Evolutionary conservation across 1,140 invertebrate genomes (phyloP).

Genomic region (Asbolus verrucosus): DNA sequence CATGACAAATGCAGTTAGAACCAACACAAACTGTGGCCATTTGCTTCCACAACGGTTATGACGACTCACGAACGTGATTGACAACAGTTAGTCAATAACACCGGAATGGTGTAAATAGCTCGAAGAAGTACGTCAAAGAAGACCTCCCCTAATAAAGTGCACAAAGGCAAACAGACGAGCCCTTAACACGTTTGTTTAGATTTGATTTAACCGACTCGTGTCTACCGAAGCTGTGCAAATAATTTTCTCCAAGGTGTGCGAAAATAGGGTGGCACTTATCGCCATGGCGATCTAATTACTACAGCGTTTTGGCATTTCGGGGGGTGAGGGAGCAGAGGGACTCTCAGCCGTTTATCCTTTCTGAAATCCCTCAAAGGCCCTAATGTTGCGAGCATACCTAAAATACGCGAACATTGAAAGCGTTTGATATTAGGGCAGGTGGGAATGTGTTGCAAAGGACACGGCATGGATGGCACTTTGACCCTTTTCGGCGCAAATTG

Average conservation of each 20-base stretch:
- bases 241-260: conserved; percentile 5
- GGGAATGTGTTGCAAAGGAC: background rate
- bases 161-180: background rate
- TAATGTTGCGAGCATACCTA: background rate
- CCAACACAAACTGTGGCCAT: background rate
- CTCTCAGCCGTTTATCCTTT: conserved; percentile 2
- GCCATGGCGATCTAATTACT: conserved; percentile 33
- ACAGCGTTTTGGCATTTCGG: background rate
- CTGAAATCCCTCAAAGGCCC: background rate
- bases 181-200: conserved; percentile 30
- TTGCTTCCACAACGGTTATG: background rate
- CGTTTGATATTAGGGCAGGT: conserved; percentile 1
- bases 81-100: background rate
- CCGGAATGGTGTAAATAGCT: conserved; percentile 1
- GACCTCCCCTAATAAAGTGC: background rate
- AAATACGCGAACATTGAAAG: background rate
- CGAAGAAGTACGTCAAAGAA: conserved; percentile 2
- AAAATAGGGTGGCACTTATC: conserved; percentile 27
- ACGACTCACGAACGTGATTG: too few species aligned
- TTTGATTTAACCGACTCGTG: conserved; percentile 24
- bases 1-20: background rate
- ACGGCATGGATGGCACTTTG: too few species aligned
- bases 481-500: background rate
- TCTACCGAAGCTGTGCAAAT: conserved; percentile 17
- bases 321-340: conserved; percentile 12